Conservation (phyloP, 2,113 vertebrate species). For the Anarrhichthys ocellatus region DNA sequence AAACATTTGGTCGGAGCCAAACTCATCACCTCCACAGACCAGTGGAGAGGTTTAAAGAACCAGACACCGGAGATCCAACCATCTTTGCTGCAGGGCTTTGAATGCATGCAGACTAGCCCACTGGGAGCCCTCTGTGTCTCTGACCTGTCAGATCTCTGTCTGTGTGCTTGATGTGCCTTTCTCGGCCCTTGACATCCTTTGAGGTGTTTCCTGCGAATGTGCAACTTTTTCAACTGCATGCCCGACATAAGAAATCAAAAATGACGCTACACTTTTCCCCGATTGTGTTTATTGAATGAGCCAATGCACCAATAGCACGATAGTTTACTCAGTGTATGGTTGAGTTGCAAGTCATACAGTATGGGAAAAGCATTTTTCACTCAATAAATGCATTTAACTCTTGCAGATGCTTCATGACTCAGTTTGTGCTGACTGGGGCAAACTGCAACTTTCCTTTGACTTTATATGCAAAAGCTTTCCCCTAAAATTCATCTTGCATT, state of each 20-base stretch:
- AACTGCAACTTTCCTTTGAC: constrained; percentile 27
- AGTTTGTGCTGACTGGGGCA: constrained; percentile 15
- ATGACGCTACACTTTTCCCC: neutral
- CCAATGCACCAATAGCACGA: neutral
- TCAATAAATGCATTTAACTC: constrained; percentile 21
- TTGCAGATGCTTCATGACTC: constrained; percentile 24
- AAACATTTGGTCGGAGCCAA: neutral
- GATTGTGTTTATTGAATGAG: neutral
- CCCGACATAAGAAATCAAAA: neutral
- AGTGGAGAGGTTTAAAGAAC: neutral
- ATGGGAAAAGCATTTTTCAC: constrained; percentile 16
- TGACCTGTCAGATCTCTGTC: neutral
- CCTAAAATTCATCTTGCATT: constrained; percentile 23
- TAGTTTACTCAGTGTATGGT: neutral
- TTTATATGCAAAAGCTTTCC: constrained; percentile 9
- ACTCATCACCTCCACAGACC: neutral
- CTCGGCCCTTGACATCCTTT: neutral
- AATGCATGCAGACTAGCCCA: neutral
- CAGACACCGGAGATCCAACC: neutral
- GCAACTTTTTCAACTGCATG: neutral
- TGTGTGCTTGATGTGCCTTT: neutral
- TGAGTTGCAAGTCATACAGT: constrained; percentile 1
- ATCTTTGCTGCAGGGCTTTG: neutral
- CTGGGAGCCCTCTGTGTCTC: too few relatives aligned
- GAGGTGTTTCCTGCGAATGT: neutral